phyloP scores from a whole-genome alignment of 2,888 invertebrate species.

The Ectemnius cavifrons region DNA sequence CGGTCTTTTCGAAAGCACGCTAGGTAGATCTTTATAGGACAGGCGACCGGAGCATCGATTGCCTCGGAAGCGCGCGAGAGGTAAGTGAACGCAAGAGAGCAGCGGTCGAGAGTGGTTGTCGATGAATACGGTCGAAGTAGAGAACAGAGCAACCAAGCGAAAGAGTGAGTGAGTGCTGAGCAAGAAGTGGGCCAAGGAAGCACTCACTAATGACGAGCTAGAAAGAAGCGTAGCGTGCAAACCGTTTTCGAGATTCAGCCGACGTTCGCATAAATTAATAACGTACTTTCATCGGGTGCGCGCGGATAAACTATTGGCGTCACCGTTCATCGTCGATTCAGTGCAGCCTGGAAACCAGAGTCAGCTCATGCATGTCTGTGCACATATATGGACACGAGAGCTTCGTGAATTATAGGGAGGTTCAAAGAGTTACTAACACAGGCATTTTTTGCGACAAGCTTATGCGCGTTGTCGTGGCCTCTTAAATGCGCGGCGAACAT shows the following conservation, averaged over 20 bases:
- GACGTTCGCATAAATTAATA: conserved; percentile 60
- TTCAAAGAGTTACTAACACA: conserved; percentile 39
- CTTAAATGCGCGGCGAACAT: conserved; percentile 21
- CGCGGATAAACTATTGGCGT: conserved; percentile 25
- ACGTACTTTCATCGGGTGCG: conserved; percentile 22
- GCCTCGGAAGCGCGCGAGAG: not conserved
- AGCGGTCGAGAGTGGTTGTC: not conserved
- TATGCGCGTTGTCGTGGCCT: conserved; percentile 31
- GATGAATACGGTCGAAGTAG: not conserved
- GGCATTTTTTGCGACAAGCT: conserved; percentile 35
- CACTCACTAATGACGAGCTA: not conserved
- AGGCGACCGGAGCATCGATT: not conserved
- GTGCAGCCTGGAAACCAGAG: not conserved
- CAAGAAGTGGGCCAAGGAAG: not conserved
- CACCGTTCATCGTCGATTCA: conserved; percentile 6
- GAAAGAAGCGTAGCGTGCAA: conserved; percentile 22
- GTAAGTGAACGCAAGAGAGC: conserved; percentile 4
- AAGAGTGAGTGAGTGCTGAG: no score
- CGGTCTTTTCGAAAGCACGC: not conserved
- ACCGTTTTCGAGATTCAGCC: conserved; percentile 24
- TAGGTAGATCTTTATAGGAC: not conserved
- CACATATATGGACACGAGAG: no score
- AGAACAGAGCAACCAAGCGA: not conserved
- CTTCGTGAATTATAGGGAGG: not conserved
- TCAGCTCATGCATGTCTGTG: conserved; percentile 5